These are phyloP conservation scores for Agrochola lota DNA, from an alignment of 2,888 invertebrate genomes.

Conservation along the genomic window DNA sequence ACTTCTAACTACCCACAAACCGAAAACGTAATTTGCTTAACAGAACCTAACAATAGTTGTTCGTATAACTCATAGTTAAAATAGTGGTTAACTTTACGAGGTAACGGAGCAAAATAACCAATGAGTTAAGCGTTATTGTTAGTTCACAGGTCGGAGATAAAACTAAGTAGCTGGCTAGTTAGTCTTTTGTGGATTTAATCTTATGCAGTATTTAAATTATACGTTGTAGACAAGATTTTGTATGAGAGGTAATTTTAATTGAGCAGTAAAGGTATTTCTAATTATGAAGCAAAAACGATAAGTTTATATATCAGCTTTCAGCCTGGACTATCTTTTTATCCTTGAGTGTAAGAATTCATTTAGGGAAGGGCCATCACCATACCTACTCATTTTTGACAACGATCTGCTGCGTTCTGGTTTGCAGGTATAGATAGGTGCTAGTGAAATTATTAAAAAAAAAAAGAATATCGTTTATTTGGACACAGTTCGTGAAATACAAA, in stretches of 20 bases:
- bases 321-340: background rate
- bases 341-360: background rate
- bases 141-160: slow-evolving; percentile 31
- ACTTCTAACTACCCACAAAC: slow-evolving; percentile 23
- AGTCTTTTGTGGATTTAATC: slow-evolving; percentile 25
- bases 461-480: too few relatives aligned
- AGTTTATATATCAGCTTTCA: background rate
- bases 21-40: slow-evolving; percentile 37
- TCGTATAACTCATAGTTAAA: slow-evolving; percentile 68
- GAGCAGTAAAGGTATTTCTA: background rate
- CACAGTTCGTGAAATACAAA: too few relatives aligned
- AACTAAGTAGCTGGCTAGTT: slow-evolving; percentile 28
- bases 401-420: background rate
- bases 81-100: slow-evolving; percentile 71
- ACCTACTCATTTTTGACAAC: background rate
- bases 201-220: slow-evolving; percentile 24
- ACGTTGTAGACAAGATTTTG: slow-evolving; percentile 5
- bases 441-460: background rate
- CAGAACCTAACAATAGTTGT: slow-evolving; percentile 51
- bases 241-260: slow-evolving; percentile 9
- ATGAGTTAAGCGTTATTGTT: slow-evolving; percentile 69
- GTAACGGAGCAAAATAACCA: slow-evolving; percentile 67
- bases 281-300: background rate
- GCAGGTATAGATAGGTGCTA: background rate
- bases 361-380: background rate